These are phyloP conservation scores for Cistogaster globosa DNA, from an alignment of 2,888 invertebrate genomes.

Conservation along the genomic window DNA sequence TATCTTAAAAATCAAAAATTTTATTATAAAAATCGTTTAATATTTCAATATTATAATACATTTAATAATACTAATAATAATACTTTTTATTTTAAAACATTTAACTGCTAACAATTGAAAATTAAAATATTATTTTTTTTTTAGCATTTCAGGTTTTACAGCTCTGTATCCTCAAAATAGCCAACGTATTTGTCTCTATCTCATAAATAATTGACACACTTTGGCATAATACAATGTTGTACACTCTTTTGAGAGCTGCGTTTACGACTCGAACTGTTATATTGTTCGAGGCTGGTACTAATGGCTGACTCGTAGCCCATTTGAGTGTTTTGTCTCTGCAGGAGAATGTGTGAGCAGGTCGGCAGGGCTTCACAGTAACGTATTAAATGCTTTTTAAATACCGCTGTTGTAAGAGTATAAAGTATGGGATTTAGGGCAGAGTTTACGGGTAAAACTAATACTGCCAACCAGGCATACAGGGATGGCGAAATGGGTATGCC, in stretches of 20 bases:
- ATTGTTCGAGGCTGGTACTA: constrained; percentile 83
- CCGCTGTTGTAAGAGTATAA: constrained; percentile 85
- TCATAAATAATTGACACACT: constrained; percentile 80
- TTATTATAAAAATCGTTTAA: too few species aligned
- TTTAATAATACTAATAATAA: too few species aligned
- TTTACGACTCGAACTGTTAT: constrained; percentile 81
- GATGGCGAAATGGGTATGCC: constrained; percentile 84
- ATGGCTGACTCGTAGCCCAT: constrained; percentile 83
- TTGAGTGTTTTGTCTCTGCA: constrained; percentile 79
- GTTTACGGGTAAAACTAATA: constrained; percentile 86
- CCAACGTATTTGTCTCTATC: constrained; percentile 18
- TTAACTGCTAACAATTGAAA: too few species aligned
- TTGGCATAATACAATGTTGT: constrained; percentile 72
- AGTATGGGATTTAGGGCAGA: constrained; percentile 86
- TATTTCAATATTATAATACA: too few species aligned
- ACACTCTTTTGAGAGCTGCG: constrained; percentile 81
- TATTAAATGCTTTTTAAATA: constrained; percentile 85
- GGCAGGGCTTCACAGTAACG: constrained; percentile 78
- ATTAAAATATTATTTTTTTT: too few species aligned
- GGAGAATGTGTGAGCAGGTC: constrained; percentile 75
- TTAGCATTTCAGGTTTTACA: constrained; percentile 1
- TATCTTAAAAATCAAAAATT: too few species aligned
- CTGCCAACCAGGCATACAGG: constrained; percentile 86
- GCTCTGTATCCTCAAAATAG: constrained; percentile 17
- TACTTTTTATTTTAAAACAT: too few species aligned